Conservation (phyloP, 92 coral and sea anemone genomes). For the Chrysogorgia sp. region DNA sequence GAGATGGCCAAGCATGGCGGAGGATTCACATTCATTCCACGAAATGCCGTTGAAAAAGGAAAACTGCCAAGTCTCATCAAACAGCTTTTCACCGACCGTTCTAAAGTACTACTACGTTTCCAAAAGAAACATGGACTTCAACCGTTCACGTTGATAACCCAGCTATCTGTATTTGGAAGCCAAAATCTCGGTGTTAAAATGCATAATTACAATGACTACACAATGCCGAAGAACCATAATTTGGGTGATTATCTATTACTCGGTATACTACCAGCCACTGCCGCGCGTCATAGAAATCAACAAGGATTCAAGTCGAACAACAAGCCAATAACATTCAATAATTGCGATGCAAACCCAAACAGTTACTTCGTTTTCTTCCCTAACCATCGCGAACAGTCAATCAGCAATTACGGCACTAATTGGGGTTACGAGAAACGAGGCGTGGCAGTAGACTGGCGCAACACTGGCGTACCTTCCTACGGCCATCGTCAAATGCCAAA, state of each 20-base stretch:
- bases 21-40: conserved; percentile 67
- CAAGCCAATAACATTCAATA: conserved; percentile 24
- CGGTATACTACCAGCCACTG: conserved; percentile 45
- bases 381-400: conserved; percentile 44
- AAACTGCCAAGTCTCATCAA: conserved; percentile 16
- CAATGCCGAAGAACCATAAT: conserved; percentile 35
- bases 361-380: conserved; percentile 68
- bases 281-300: not conserved
- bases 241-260: conserved; percentile 49
- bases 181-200: conserved; percentile 26
- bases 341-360: conserved; percentile 65
- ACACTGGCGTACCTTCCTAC: conserved; percentile 37
- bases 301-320: conserved; percentile 66
- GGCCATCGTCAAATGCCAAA: conserved; percentile 60
- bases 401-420: conserved; percentile 10
- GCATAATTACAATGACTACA: conserved; percentile 60
- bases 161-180: not conserved
- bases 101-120: conserved; percentile 54
- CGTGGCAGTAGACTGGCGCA: conserved; percentile 67
- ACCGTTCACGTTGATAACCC: conserved; percentile 40
- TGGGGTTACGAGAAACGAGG: conserved; percentile 44
- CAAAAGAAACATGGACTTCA: conserved; percentile 37
- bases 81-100: conserved; percentile 53
- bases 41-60: conserved; percentile 29
- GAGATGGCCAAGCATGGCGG: conserved; percentile 61